A percentile compares a stretch with the other conserved stretches of the same genome.
Evolutionary conservation across 2,113 vertebrate genomes (phyloP).

Genomic region (Trematomus loennbergii): DNA sequence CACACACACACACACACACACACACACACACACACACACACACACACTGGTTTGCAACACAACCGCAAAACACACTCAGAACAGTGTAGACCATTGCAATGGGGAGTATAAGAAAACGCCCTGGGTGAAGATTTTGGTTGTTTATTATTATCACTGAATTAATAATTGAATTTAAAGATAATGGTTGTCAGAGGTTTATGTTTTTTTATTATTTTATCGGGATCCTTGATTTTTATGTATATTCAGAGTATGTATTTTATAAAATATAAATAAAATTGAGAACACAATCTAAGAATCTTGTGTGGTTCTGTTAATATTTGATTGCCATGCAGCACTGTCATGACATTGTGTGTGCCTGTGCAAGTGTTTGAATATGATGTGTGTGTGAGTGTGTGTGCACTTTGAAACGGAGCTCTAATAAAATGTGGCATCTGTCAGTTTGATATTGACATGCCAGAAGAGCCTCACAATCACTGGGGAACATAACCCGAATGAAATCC

Average conservation of each 20-base stretch:
- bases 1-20: too few relatives aligned
- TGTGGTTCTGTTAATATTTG: slow-evolving; percentile 49
- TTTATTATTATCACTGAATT: slow-evolving; percentile 24
- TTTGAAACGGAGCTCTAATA: slow-evolving; percentile 71
- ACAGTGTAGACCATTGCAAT: slow-evolving; percentile 53
- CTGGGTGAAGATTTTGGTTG: slow-evolving; percentile 13
- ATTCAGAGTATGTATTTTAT: slow-evolving; percentile 14
- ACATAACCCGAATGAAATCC: slow-evolving; percentile 24
- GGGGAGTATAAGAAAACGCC: slow-evolving; percentile 26
- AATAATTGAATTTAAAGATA: slow-evolving; percentile 25
- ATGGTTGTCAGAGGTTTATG: background rate
- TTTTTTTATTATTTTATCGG: background rate
- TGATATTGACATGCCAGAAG: slow-evolving; percentile 63
- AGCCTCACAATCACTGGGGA: slow-evolving; percentile 57
- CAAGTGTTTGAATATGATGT: background rate
- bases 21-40: background rate
- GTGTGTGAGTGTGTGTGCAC: slow-evolving; percentile 14
- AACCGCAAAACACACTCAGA: slow-evolving; percentile 58
- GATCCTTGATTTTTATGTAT: slow-evolving; percentile 17
- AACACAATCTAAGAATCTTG: slow-evolving; percentile 22
- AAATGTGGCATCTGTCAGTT: slow-evolving; percentile 80
- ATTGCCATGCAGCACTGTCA: slow-evolving; percentile 11
- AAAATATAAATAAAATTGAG: slow-evolving; percentile 49
- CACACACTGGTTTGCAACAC: slow-evolving; percentile 52
- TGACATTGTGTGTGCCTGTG: background rate